These are phyloP conservation scores for Australoheros scitulus DNA, from an alignment of 2,113 vertebrate species.

Conservation along the genomic window DNA sequence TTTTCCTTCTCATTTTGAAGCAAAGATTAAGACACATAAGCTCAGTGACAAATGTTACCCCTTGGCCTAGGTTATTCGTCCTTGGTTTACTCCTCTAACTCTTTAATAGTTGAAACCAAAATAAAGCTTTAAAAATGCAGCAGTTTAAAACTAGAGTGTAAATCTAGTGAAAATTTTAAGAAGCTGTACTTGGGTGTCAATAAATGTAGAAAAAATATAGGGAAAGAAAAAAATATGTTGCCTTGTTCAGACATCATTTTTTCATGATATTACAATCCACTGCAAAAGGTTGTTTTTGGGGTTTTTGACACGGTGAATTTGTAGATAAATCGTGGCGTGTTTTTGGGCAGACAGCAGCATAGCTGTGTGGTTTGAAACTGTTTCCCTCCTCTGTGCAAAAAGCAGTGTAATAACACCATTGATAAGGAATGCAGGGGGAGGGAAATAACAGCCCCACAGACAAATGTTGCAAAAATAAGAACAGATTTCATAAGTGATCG, in stretches of 20 bases:
- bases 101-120: slow-evolving; percentile 28
- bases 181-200: not conserved
- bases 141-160: not conserved
- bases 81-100: slow-evolving; percentile 4
- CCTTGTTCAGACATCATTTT: not conserved
- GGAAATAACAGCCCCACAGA: slow-evolving; percentile 6
- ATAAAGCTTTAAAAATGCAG: not conserved
- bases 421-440: slow-evolving; percentile 34
- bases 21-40: slow-evolving; percentile 30
- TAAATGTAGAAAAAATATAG: accelerated
- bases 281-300: accelerated
- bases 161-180: not conserved
- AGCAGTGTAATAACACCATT: slow-evolving; percentile 23
- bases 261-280: not conserved
- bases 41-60: slow-evolving; percentile 18
- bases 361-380: not conserved
- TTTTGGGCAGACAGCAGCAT: not conserved
- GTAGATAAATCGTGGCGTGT: not conserved
- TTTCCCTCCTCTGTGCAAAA: not conserved
- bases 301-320: not conserved
- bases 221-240: not conserved
- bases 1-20: not conserved
- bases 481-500: slow-evolving; percentile 58
- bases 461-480: slow-evolving; percentile 21
- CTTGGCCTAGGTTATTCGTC: slow-evolving; percentile 6